phyloP scores from a whole-genome alignment of 1,140 invertebrate genomes.

The Halictus rubicundus region DNA sequence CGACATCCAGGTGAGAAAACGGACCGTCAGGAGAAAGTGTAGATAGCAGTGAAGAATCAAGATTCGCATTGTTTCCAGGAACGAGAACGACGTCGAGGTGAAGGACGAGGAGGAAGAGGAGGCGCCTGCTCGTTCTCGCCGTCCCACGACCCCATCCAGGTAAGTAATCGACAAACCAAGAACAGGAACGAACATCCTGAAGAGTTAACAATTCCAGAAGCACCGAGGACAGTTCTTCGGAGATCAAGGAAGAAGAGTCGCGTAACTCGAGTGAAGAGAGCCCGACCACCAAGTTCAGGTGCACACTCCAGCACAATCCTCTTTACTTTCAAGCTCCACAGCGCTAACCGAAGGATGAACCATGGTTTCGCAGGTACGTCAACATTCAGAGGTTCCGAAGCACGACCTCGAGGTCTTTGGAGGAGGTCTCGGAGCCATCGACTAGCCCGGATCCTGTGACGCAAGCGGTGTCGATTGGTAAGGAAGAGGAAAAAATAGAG shows the following conservation, averaged over 20 bases:
- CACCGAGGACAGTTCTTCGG: not conserved
- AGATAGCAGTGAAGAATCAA: not conserved
- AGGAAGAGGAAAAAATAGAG: conserved; percentile 40
- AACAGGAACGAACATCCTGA: not conserved
- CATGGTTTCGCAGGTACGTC: conserved; percentile 75
- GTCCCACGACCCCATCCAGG: conserved; percentile 39
- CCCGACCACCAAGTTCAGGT: conserved; percentile 70
- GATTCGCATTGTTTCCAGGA: conserved; percentile 47
- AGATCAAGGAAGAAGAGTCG: conserved; percentile 32
- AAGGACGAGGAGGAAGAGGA: conserved; percentile 62
- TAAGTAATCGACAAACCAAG: not conserved
- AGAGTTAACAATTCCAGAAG: conserved; percentile 3
- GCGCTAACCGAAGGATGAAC: not conserved
- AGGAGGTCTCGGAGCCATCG: not conserved
- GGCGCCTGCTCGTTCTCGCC: conserved; percentile 48
- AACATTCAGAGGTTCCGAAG: conserved; percentile 78
- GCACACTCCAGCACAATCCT: conserved; percentile 5
- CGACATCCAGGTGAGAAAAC: conserved; percentile 62
- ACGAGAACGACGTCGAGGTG: conserved; percentile 69
- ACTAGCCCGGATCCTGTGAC: conserved; percentile 21
- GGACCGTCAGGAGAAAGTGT: too few relatives aligned
- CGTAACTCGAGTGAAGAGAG: conserved; percentile 46
- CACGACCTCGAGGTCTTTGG: conserved; percentile 65
- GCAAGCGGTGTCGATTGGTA: conserved; percentile 56
- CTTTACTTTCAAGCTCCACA: not conserved